Conservation (phyloP, 2,113 vertebrate genomes). For the Pycnonotus jocosus region DNA sequence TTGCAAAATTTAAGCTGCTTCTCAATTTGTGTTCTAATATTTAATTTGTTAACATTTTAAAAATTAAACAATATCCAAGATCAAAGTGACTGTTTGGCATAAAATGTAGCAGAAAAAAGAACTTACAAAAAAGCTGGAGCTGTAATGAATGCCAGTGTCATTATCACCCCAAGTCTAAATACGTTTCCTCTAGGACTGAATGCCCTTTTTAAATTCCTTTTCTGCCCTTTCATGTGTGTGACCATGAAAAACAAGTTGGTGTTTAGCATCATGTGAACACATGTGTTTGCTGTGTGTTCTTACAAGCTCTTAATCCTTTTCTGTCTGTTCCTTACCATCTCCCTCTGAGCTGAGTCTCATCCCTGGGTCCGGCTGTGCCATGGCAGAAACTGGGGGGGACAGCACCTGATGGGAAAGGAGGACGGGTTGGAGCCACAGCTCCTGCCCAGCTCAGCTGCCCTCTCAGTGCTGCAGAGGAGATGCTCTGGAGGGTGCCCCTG, state of each 20-base stretch:
- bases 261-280: neutral
- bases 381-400: fast-evolving
- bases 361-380: neutral
- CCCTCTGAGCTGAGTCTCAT: fast-evolving
- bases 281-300: neutral
- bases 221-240: neutral
- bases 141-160: neutral
- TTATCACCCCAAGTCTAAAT: neutral
- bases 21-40: neutral
- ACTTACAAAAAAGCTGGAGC: neutral
- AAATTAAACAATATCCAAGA: neutral
- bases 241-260: neutral
- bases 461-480: neutral
- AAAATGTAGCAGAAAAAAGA: neutral
- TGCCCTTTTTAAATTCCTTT: neutral
- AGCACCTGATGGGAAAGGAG: fast-evolving
- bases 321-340: neutral
- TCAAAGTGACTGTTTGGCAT: neutral
- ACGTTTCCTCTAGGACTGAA: neutral
- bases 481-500: neutral
- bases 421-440: fast-evolving
- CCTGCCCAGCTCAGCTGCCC: neutral
- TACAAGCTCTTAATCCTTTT: neutral
- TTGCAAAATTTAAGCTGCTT: neutral
- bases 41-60: neutral